These are phyloP conservation scores for Perca fluviatilis DNA, from an alignment of 2,113 vertebrate genomes.

Conservation along the genomic window DNA sequence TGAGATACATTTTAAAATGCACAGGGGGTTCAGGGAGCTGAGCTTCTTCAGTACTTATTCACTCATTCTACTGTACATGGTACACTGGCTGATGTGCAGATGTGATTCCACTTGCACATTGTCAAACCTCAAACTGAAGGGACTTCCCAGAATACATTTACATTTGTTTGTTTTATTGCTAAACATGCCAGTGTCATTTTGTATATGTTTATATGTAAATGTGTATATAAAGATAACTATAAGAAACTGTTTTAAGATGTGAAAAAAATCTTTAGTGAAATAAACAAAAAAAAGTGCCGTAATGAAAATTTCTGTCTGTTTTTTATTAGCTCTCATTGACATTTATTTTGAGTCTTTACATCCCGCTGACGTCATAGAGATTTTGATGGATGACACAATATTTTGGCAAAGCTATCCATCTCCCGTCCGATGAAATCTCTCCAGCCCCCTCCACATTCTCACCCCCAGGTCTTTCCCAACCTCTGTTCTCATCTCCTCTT, in stretches of 20 bases:
- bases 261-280: slow-evolving; percentile 74
- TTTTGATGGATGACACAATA: slow-evolving; percentile 51
- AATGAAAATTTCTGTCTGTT: slow-evolving; percentile 21
- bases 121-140: slow-evolving; percentile 63
- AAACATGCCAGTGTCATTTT: slow-evolving; percentile 60
- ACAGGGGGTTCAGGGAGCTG: slow-evolving; percentile 41
- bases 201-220: slow-evolving; percentile 82
- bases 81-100: slow-evolving; percentile 67
- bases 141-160: slow-evolving; percentile 46
- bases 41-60: slow-evolving; percentile 50
- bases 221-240: slow-evolving; percentile 83
- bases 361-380: slow-evolving; percentile 24
- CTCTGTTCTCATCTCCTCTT: slow-evolving; percentile 47
- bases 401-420: slow-evolving; percentile 53
- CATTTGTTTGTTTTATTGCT: slow-evolving; percentile 56
- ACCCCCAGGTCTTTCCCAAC: slow-evolving; percentile 52
- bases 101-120: slow-evolving; percentile 38
- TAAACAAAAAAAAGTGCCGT: slow-evolving; percentile 68
- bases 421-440: slow-evolving; percentile 28
- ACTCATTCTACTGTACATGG: slow-evolving; percentile 49
- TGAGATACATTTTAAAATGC: not conserved
- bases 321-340: slow-evolving; percentile 26
- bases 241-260: slow-evolving; percentile 80
- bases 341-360: slow-evolving; percentile 29
- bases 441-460: slow-evolving; percentile 46